phyloP scores from a whole-genome alignment of 2,888 invertebrate genomes.

The Agrochola circellaris region DNA sequence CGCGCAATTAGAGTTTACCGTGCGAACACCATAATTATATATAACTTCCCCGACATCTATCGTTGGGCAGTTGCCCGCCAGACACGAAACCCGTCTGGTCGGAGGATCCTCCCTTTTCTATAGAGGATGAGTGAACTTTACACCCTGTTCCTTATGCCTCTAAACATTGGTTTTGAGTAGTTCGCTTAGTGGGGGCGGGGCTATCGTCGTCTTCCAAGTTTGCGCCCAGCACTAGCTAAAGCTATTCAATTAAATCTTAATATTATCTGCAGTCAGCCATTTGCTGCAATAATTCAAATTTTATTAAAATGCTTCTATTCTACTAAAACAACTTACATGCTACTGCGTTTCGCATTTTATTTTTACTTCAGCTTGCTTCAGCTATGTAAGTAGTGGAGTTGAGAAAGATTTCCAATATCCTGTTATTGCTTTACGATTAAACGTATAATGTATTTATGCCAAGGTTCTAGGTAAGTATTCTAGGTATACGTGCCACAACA shows the following conservation, averaged over 20 bases:
- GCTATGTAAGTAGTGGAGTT: conserved; percentile 1
- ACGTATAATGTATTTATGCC: conserved; percentile 13
- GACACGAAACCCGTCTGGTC: too few relatives aligned
- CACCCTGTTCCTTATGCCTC: too few relatives aligned
- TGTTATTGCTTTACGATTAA: conserved; percentile 24
- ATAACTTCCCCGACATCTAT: too few relatives aligned
- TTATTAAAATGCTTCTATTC: not conserved
- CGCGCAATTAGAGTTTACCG: too few relatives aligned
- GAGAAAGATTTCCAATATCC: conserved; percentile 25
- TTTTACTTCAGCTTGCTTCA: conserved; percentile 11
- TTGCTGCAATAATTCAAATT: not conserved
- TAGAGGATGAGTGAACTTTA: too few relatives aligned
- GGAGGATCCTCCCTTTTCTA: too few relatives aligned
- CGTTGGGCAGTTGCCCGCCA: too few relatives aligned
- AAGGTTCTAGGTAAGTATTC: conserved; percentile 28
- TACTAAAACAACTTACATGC: not conserved
- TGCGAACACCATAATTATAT: too few relatives aligned
- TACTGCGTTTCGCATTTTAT: not conserved
- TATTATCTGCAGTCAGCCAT: not conserved
- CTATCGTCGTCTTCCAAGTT: not conserved
- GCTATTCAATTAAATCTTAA: not conserved
- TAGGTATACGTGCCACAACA: conserved; percentile 1
- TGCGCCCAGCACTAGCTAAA: not conserved
- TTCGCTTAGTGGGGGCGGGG: not conserved
- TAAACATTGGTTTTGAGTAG: not conserved